Percentiles rank a stretch among this genome's conserved stretches.
Evolutionary conservation across 2,113 vertebrate species (phyloP).

Genomic region (Podocnemis expansa): DNA sequence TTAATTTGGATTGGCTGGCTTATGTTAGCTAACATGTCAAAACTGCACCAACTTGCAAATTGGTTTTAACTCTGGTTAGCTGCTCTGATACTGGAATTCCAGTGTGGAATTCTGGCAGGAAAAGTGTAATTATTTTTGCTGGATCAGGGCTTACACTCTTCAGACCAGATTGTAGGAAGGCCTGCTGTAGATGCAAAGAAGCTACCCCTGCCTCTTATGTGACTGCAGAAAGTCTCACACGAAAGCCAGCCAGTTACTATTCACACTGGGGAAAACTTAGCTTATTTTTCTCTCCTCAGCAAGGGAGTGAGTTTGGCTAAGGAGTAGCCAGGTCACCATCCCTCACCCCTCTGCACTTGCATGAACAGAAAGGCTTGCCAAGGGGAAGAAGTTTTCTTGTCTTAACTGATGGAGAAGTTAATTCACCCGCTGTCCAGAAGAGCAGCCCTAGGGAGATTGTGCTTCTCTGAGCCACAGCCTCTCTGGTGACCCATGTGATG

Average conservation of each 20-base stretch:
- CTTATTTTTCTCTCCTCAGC: rapidly evolving
- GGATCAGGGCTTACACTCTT: neutral
- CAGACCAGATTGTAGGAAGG: neutral
- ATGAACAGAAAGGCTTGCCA: neutral
- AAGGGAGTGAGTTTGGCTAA: neutral
- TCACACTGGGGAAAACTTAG: neutral
- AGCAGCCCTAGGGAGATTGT: rapidly evolving
- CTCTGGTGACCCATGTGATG: rapidly evolving
- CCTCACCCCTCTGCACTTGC: rapidly evolving
- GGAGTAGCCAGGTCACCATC: neutral
- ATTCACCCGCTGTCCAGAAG: rapidly evolving
- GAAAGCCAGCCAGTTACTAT: neutral
- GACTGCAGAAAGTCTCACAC: neutral
- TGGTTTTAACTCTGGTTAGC: neutral
- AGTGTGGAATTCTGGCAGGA: neutral
- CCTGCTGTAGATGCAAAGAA: neutral
- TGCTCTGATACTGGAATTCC: neutral
- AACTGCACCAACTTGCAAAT: neutral
- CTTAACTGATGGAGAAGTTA: rapidly evolving
- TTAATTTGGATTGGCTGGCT: neutral
- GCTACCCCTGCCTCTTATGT: neutral
- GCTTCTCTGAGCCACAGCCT: neutral
- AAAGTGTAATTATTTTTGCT: neutral
- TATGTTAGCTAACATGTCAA: neutral
- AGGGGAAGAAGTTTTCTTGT: no score